Base-by-base conservation (phyloP, 2,113 vertebrate species). In the Emydocephalus ijimae region DNA sequence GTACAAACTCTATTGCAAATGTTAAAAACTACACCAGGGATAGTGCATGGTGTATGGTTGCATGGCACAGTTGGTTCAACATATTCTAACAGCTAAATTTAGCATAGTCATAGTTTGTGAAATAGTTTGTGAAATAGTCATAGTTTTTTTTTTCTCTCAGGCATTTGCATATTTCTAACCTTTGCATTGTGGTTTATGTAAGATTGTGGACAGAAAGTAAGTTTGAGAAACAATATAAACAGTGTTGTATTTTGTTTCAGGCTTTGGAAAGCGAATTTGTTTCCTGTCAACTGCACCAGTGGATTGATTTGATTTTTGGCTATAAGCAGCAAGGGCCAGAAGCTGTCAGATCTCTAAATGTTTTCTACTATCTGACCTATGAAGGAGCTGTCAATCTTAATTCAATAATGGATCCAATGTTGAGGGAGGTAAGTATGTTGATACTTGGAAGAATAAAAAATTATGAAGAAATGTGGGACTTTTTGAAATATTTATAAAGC, bases 321-420 rank as follows among this genome's bases (percentile, higher is more conserved):
- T 99, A 99, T 97, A 99, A 99, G 92, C 99, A 99, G 96, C 99
- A 99, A 97, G 99, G 99, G 15, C 99, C 99, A 6, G 99, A 99
- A 96, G 99, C 99, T 86, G 97, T 98, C 52, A 97, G 99, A 94
- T 97, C 98, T 15, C 98, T 99, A 92, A 99, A 99, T 55, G 98
- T 99, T 5, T 99, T 99, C 98, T 99, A 99, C 96, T 99, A 99
- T 95, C 97, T 99, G 95, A 99, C 99, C 89, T 99, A 99, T 0
- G 99, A 99, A 96, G 98, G 99, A 61, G 97, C 99, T 3, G 98
- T 99, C 96, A 99, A 99, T 97, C 97, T 99, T 95, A 99, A 97
- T 97, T 98, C 98, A 92, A 98, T 99, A 98, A 97, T 91, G 0
- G 99, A 99, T 96, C 98, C 98, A 5, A 69, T 99, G 90, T 95